Percentiles rank a stretch among this genome's conserved stretches.
Evolutionary conservation across 1,140 invertebrate species (phyloP).

Genomic region (Scaptomyza pallida): DNA sequence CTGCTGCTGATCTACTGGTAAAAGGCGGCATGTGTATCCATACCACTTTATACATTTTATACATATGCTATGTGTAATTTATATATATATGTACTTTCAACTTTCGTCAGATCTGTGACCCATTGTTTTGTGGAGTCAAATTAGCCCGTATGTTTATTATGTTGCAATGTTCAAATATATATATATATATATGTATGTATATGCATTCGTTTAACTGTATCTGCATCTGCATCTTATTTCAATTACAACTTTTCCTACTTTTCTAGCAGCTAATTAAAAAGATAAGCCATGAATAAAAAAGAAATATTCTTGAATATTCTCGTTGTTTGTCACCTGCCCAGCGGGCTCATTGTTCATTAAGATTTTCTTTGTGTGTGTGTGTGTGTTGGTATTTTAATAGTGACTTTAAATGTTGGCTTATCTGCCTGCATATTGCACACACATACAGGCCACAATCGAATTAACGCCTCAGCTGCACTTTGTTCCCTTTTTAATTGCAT

Average conservation of each 20-base stretch:
- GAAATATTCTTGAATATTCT: not conserved
- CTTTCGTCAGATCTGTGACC: not conserved
- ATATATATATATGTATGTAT: not conserved
- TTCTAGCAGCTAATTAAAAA: slow-evolving; percentile 18
- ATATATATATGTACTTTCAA: not conserved
- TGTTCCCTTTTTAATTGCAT: slow-evolving; percentile 42
- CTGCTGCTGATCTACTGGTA: slow-evolving; percentile 64
- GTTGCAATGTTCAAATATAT: not conserved
- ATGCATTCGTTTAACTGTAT: not conserved
- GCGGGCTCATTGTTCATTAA: not conserved
- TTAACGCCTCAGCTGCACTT: slow-evolving; percentile 35
- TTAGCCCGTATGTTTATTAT: slow-evolving; percentile 16
- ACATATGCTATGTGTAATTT: no score
- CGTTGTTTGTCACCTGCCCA: not conserved
- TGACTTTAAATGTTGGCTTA: slow-evolving; percentile 16
- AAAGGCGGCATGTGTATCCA: not conserved
- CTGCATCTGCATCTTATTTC: slow-evolving; percentile 22
- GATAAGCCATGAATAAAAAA: not conserved
- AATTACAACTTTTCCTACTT: slow-evolving; percentile 33
- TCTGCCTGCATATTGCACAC: not conserved
- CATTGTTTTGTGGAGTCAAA: slow-evolving; percentile 4
- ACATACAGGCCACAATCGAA: slow-evolving; percentile 28
- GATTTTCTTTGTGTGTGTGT: slow-evolving; percentile 6
- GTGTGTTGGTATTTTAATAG: not conserved
- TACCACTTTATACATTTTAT: not conserved